Base-by-base conservation (phyloP, 2,888 invertebrate species). In the Ariolimax columbianus region DNA sequence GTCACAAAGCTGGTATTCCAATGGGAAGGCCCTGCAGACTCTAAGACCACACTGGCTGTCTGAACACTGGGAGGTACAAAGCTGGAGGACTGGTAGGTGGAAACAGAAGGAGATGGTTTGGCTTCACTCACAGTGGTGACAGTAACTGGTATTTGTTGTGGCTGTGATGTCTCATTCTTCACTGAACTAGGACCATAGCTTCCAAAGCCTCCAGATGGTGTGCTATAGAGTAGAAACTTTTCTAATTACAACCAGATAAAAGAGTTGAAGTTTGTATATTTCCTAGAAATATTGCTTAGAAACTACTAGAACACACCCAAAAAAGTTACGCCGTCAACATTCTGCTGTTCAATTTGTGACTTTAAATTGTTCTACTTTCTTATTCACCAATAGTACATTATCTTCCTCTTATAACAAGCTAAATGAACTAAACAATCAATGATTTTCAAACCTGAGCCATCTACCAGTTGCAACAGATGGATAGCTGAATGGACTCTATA, bases 101-200 rank as follows among this genome's bases (percentile, higher is more conserved):
- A 19, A 38, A 19, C 43, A 26, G 40, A n/a, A 30, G 51, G 47
- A 1, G 51, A 33, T 19, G 43, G 80, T 17, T 47, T 33, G 6
- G 0, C 19, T 11, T 70, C 66, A 70, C n/a, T 30, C 4, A 26
- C 33, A 19, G 14, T 70, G 26, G 4, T 23, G 30, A 3, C 68
- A 19, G 43, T 47, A 30, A 11, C 43, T 40, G 33, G 1, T 19
- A 51, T 1, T 30, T 66, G n/a, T 33, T 80, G 33, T 23, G n/a
- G 47, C 14, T n/a, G 33, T 14, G 68, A 26, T 38, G 38, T 33
- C 9, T 73, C 73, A 38, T 38, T n/a, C 23, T 82, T 82, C 23
- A 26, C 59, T 70, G 55, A 23, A 26, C 55, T 47, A 73, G 72
- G 82, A 26, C 82, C 73, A 59, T 55, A 82, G 19, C 36, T 73